Evolutionary conservation across 2,888 invertebrate genomes (phyloP), one percentile per base, ranked within the genome.

Genomic region (Timandra comae): DNA sequence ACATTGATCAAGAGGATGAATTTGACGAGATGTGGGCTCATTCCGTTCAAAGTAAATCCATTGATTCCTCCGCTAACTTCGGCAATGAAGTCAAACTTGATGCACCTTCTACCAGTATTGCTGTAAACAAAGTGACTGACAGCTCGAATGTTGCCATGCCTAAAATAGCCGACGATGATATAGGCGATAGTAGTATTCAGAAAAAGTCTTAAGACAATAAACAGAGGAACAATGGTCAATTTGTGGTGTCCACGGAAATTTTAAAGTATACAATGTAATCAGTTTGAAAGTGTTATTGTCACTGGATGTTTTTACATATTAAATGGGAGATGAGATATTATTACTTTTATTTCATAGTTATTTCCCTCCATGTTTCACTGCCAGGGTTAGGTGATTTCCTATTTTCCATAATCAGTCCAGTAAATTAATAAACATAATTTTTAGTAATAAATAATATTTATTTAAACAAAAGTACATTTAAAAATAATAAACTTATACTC

Each of bases 1-100:
- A 61, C 27, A 69, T 63, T 19, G 47, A 56, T 6, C 64, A 60
- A 16, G 65, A 72, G 16, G 81, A 84, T 48, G 77, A 79, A 34
- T 86, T 86, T 68, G 86, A 85, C 20, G 85, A 82, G 47, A 81
- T 86, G 85, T 86, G 86, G 86, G 63, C 49, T 7, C 73, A 73
- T 30, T 72, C 80, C 1, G 46, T 63, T 3, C 60, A 75, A 29
- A 57, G 43, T n/a, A 73, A 77, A 35, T 27, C 55, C 34, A 42
- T 76, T 25, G 81, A 85, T 41, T 54, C 41, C 11, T 65, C 71
- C 9, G 43, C 76, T 3, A 63, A 77, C 43, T 80, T 81, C 50
- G 79, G 63, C 1, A 78, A 74, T 53, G 72, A 68, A 42, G 33
- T 77, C 1, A 42, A 51, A 16, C 16, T 59, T 25, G 39, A 41